Percentiles rank a stretch among this genome's conserved stretches.
Evolutionary conservation across 2,113 vertebrate species (phyloP).

Genomic region (Suricata suricatta): DNA sequence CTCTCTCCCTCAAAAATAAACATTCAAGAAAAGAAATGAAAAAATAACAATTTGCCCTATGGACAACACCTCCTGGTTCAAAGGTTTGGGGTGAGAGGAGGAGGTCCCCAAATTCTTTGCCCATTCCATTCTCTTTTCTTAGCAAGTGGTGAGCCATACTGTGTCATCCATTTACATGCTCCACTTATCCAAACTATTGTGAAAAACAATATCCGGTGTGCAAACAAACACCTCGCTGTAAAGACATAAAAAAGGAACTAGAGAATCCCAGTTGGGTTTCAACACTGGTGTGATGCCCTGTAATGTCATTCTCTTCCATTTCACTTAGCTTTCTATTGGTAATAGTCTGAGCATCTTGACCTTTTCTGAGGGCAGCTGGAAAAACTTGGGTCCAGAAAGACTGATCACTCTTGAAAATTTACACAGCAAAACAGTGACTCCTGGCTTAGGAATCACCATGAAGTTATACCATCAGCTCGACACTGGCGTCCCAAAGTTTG

Average conservation of each 20-base stretch:
- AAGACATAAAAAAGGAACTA: not conserved
- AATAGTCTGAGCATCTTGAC: not conserved
- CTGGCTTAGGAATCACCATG: not conserved
- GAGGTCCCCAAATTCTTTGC: not conserved
- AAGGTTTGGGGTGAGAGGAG: not conserved
- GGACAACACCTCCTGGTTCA: not conserved
- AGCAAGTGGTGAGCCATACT: not conserved
- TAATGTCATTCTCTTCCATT: not conserved
- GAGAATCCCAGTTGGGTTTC: not conserved
- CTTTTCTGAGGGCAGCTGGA: not conserved
- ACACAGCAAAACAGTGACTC: not conserved
- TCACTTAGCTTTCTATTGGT: not conserved
- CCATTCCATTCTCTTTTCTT: not conserved
- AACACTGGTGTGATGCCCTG: not conserved
- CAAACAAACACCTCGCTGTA: not conserved
- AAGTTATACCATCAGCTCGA: not conserved
- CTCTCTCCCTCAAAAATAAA: too few species aligned
- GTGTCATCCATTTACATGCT: not conserved
- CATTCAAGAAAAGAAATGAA: too few species aligned
- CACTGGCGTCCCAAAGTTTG: not conserved
- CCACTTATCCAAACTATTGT: not conserved
- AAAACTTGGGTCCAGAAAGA: not conserved
- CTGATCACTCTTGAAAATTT: not conserved
- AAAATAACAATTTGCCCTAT: not conserved
- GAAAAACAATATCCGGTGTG: not conserved